Evolutionary conservation across 2,888 invertebrate species (phyloP).

Genomic region (Elegia similella): DNA sequence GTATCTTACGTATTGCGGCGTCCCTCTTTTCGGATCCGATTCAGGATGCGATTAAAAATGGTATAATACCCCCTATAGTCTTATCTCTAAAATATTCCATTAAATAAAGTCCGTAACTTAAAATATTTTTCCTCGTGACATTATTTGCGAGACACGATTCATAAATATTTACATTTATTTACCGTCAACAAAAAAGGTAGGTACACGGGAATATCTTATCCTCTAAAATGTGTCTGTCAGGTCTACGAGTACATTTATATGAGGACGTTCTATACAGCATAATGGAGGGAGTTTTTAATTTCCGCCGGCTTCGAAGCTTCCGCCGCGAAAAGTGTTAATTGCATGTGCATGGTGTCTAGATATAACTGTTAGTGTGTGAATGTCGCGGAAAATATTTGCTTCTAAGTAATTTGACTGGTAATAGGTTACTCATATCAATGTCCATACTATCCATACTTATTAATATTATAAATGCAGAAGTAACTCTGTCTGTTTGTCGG

Average conservation of each 20-base stretch:
- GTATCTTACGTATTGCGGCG: too few relatives aligned
- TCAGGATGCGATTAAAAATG: too few relatives aligned
- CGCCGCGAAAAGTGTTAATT: constrained; percentile 73
- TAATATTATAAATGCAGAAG: too few relatives aligned
- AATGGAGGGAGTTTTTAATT: constrained; percentile 70
- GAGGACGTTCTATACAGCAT: background rate
- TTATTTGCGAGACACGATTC: background rate
- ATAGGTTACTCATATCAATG: too few relatives aligned
- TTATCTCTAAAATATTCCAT: too few relatives aligned
- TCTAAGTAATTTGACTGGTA: background rate
- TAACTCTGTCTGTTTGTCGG: too few relatives aligned
- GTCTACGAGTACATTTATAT: background rate
- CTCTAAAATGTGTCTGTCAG: constrained; percentile 10
- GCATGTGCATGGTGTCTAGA: constrained; percentile 51
- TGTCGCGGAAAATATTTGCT: constrained; percentile 26
- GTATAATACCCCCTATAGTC: too few relatives aligned
- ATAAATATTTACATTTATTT: background rate
- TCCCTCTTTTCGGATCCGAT: too few relatives aligned
- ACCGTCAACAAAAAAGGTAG: background rate
- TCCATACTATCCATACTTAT: too few relatives aligned
- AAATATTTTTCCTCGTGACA: background rate
- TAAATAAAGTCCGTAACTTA: too few relatives aligned
- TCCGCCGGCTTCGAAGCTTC: constrained; percentile 64
- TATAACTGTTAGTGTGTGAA: background rate
- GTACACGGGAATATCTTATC: background rate